Evolutionary conservation across 2,113 vertebrate species (phyloP).

Genomic region (Saguinus midas): DNA sequence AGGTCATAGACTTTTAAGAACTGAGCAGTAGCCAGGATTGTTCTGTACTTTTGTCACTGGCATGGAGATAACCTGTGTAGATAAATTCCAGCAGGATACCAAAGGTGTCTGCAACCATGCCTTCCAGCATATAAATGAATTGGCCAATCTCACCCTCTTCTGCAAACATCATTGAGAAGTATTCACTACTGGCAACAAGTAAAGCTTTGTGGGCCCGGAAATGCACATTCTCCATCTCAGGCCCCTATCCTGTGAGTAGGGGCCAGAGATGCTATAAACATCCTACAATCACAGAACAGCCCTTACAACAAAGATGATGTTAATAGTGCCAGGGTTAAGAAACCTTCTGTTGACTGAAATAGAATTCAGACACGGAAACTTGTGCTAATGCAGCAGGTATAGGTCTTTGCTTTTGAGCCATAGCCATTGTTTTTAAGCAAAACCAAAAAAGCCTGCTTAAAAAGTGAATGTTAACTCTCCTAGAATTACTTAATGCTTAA

Average conservation of each 20-base stretch:
- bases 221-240: constrained; percentile 86
- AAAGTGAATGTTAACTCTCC: background rate
- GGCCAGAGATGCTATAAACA: too few relatives aligned
- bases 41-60: constrained; percentile 86
- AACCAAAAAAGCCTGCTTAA: background rate
- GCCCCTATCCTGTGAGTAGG: too few relatives aligned
- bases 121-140: constrained; percentile 89
- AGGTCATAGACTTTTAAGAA: constrained; percentile 92
- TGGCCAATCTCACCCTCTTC: constrained; percentile 85
- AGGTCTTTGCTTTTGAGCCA: background rate
- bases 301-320: too few relatives aligned
- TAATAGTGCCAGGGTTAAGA: too few relatives aligned
- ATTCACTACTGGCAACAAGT: constrained; percentile 97
- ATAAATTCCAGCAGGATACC: constrained; percentile 93
- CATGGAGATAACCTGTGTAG: constrained; percentile 91
- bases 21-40: constrained; percentile 91
- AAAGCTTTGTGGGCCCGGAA: constrained; percentile 96
- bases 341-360: too few relatives aligned
- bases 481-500: background rate
- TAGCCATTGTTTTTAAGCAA: background rate
- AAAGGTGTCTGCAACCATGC: constrained; percentile 90
- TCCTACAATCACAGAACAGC: too few relatives aligned
- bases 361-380: too few relatives aligned
- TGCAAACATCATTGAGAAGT: constrained; percentile 95
- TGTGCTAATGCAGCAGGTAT: too few relatives aligned